Conservation (phyloP, 1,140 invertebrate species). For the Nomia melanderi region DNA sequence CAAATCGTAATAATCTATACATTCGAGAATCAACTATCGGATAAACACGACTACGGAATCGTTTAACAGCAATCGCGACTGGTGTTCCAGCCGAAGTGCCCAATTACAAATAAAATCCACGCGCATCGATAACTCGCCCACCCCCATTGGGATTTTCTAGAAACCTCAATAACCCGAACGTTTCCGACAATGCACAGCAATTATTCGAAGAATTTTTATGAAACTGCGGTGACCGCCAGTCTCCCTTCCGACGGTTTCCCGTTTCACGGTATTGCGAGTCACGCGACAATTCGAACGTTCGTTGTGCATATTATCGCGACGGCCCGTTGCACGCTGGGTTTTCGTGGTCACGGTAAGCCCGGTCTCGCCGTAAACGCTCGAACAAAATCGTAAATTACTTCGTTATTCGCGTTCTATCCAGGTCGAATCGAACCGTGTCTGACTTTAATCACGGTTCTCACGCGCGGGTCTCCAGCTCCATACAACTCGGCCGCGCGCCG, state of each 20-base stretch:
- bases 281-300: background rate
- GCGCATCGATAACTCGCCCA: too few species aligned
- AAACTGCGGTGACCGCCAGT: background rate
- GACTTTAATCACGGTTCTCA: conserved; percentile 24
- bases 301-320: conserved; percentile 29
- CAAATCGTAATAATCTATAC: too few species aligned
- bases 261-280: background rate
- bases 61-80: too few species aligned
- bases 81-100: too few species aligned
- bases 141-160: too few species aligned
- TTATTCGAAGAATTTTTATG: background rate
- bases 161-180: too few species aligned
- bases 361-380: conserved; percentile 53
- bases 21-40: too few species aligned
- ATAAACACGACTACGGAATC: too few species aligned
- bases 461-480: background rate
- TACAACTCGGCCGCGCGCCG: too few species aligned
- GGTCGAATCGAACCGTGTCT: conserved; percentile 36
- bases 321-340: conserved; percentile 11
- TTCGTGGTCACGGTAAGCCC: conserved; percentile 29
- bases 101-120: too few species aligned
- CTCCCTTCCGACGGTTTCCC: background rate
- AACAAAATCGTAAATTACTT: conserved; percentile 56
- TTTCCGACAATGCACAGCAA: too few species aligned
- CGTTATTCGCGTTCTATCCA: conserved; percentile 34